These are phyloP conservation scores for Thalassarche chlororhynchos DNA, from an alignment of 2,113 vertebrate species.

Conservation along the genomic window DNA sequence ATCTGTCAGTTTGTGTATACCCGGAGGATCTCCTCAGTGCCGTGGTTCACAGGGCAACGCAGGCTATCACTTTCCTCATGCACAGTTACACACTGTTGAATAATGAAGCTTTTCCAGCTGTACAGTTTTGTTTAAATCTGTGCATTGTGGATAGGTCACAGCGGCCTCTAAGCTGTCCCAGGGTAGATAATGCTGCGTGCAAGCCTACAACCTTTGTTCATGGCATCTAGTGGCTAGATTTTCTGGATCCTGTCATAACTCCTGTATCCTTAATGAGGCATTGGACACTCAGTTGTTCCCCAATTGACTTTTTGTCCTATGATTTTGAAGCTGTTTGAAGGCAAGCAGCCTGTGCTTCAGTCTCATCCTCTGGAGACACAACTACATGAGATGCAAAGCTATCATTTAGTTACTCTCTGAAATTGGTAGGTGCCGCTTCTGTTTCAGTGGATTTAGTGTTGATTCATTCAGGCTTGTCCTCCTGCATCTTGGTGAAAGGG, in stretches of 20 bases:
- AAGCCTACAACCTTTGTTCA: neutral
- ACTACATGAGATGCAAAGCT: neutral
- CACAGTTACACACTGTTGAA: neutral
- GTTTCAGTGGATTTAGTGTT: neutral
- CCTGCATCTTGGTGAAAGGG: neutral
- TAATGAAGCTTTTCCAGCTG: neutral
- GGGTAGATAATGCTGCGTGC: neutral
- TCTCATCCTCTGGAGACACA: neutral
- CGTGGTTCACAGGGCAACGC: neutral
- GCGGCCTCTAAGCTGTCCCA: neutral
- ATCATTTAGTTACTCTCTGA: neutral
- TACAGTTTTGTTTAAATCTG: neutral
- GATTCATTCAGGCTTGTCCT: neutral
- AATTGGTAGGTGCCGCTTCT: neutral
- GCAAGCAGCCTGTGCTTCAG: neutral
- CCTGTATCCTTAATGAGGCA: neutral
- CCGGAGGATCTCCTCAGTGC: neutral
- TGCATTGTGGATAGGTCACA: neutral
- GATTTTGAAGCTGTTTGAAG: neutral
- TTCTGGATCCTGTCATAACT: neutral
- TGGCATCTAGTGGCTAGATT: neutral
- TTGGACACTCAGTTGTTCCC: neutral
- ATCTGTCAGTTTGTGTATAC: neutral
- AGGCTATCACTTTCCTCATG: neutral
- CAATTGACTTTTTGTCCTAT: rapidly evolving